Base-by-base conservation (phyloP, 2,113 vertebrate genomes). In the Eulemur rufifrons region DNA sequence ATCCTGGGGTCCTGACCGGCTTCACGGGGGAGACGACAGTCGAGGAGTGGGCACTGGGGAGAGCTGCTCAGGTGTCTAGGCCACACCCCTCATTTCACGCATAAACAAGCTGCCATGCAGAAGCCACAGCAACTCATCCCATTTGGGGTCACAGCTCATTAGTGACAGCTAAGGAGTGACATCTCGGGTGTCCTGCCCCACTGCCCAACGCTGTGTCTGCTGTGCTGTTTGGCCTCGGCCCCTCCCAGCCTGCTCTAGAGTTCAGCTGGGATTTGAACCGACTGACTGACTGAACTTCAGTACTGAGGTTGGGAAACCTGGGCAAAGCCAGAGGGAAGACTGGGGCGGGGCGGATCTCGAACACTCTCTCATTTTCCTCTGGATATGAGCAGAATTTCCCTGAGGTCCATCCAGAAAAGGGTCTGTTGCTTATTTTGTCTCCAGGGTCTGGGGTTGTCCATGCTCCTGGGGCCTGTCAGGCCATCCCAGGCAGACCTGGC, bases 181-280 rank as follows among this genome's bases (percentile, higher is more conserved):
- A 42, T 21, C 13, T n/a, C 1, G 8, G 23, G 50, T 18, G 23
- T 68, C 66, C 54, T 29, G 17, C 15, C 63, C 52, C 14, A 29
- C 10, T 0, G 2, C 5, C 37, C 6, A 8, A 20, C 0, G 4
- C n/a, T 50, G 2, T 32, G 9, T 1, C 14, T 5, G 12, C 29
- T 15, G 0, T 17, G 10, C 8, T 14, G 1, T 15, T 0, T 54
- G 73, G 8, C 3, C 2, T 21, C 69, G 11, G 27, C 34, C 45
- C 39, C 63, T 84, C 15, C 4, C 1, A 23, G 14, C 29, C 39
- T 54, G 27, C 11, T 69, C 20, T 29, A 17, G 34, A 84, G 56
- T 45, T 8, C 39, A 23, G 3, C 0, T 39, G 27, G 37, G 42
- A 76, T 56, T 73, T 63, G 25, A 68, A 14, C 8, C n/a, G 14